Base-by-base conservation (phyloP, 1,140 invertebrate genomes). In the Apis cerana region DNA sequence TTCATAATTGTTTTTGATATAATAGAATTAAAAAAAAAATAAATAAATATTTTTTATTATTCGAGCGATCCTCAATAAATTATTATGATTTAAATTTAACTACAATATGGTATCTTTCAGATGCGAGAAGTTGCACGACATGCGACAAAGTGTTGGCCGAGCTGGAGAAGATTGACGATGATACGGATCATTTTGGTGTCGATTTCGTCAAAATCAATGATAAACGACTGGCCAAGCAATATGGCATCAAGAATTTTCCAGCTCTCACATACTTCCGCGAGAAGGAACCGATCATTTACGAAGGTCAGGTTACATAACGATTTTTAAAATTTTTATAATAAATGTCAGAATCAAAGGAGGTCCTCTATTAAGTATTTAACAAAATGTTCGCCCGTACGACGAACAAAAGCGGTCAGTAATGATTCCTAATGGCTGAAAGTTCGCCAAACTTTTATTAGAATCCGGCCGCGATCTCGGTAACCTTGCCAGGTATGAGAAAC, bases 181-280 rank as follows among this genome's bases (percentile, higher is more conserved):
- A 98, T 94, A 98, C 97, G 74, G 98, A 98, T 94, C 96, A 97
- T 59, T 98, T 98, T 94, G 98, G 98, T 88, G 97, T 99, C 85
- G 97, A 98, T 94, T 98, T 99, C 94, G 97, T 98, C 82, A 99
- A 99, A 95, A 98, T 98, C 92, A 98, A 98, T 95, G 98, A 99
- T 95, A 98, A 98, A 95, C 96, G 98, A 94, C 95, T 98, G 89
- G 98, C 98, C 74, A 99, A 99, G 93, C 97, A 98, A 90, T 98
- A 98, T 96, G 98, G 98, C 89, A 98, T 99, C 93, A 98, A 97
- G 93, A 98, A 96, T 93, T 99, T 99, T 92, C 98, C 98, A 82
- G 97, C 98, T 78, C 97, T 99, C 94, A 98, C 98, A 87, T 99
- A 98, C 93, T 99, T 99, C 95, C 96, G 97, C 86, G 97, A 98